Base-by-base conservation (phyloP, 2,888 invertebrate species). In the Ichneumoninae sp. region DNA sequence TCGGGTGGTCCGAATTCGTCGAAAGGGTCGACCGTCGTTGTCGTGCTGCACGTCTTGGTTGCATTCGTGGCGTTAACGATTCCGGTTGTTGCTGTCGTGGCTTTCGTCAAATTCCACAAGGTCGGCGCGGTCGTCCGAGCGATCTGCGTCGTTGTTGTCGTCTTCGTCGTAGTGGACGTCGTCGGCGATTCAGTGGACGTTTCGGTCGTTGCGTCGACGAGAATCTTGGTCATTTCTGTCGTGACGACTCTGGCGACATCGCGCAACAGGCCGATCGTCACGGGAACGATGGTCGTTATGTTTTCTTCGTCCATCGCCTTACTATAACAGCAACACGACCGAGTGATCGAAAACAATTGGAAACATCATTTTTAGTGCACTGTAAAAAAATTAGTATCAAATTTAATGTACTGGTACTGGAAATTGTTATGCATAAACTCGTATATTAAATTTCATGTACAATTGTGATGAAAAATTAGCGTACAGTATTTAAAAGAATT, bases 1-100 rank as follows among this genome's bases (percentile, higher is more conserved):
- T 93, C 93, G 0, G 93, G 93, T 66, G 93, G 93, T 22, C 92
- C 93, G 69, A 93, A 93, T 79, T 93, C 92, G 79, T 92, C 92
- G 36, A 91, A 92, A 6, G 91, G 88, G 60, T 93, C 90, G 79
- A 88, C 88, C 0, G 92, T 93, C 6, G 92, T 91, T 8, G 91
- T 89, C n/a, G 91, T 83, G n/a, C 87, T 83, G 57, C 86, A 88
- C 26, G 77, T 81, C 7, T 85, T 81, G 13, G 57, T 50, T 50
- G 83, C 83, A 8, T 83, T 87, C 1, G 85, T 87, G 2, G 82
- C 57, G 36, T 80, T 75, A 26, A 74, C 68, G 7, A 52, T 36
- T 10, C 44, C 63, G 68, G 81, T 26, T 13, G 85, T 87, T 22
- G 33, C 16, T 1, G 86, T 85, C n/a, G 88, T 88, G 52, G 85